Conservation (phyloP, 2,888 invertebrate species). For the Thera obeliscata region DNA sequence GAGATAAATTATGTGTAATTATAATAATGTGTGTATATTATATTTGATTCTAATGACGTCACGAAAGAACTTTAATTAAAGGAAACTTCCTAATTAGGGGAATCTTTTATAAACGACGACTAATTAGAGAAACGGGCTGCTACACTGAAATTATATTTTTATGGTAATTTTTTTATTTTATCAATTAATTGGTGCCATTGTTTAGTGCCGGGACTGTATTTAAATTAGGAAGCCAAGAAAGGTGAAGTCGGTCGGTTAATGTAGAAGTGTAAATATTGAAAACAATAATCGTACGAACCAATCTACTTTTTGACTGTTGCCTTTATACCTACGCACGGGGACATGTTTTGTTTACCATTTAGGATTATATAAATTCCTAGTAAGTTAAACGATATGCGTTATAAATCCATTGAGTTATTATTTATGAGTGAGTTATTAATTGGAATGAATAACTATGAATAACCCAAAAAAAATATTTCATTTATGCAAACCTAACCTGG, state of each 20-base stretch:
- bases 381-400: too few relatives aligned
- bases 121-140: slow-evolving; percentile 42
- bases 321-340: too few relatives aligned
- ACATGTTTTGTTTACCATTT: too few relatives aligned
- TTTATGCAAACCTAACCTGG: background rate
- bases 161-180: slow-evolving; percentile 33
- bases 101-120: slow-evolving; percentile 36
- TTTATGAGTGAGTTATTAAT: too few relatives aligned
- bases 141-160: slow-evolving; percentile 39
- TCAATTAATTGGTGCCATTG: slow-evolving; percentile 41
- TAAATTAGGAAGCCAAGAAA: slow-evolving; percentile 27
- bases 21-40: slow-evolving; percentile 13
- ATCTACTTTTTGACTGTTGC: too few relatives aligned
- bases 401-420: too few relatives aligned
- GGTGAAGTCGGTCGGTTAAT: slow-evolving; percentile 60
- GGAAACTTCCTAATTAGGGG: slow-evolving; percentile 36
- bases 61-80: slow-evolving; percentile 35
- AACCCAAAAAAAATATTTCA: background rate
- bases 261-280: slow-evolving; percentile 38
- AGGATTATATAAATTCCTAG: too few relatives aligned
- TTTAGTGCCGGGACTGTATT: slow-evolving; percentile 36
- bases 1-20: too few relatives aligned
- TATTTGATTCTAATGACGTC: slow-evolving; percentile 25
- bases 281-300: too few relatives aligned
- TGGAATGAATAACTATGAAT: background rate